Base-by-base conservation (phyloP, 1,140 invertebrate species). In the Heliothis virescens region DNA sequence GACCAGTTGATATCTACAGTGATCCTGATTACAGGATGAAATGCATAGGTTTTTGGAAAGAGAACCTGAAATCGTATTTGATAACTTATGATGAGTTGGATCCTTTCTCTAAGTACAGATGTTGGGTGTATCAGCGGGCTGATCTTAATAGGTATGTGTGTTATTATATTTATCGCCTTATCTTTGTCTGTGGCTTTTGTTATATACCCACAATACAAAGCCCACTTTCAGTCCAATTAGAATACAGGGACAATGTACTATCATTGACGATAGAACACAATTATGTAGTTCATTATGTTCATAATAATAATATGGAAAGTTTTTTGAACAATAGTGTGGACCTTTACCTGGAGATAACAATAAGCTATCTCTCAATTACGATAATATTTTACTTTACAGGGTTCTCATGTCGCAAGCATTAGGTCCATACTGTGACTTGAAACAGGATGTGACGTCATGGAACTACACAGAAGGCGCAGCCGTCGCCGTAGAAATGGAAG, bases 31-130 rank as follows among this genome's bases (percentile, higher is more conserved):
- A 99, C 87, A 97, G 97, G 90, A 97, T 99, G 97, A 98, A 99
- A 90, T 99, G 99, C 92, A 99, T 99, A 86, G 99, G 99, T 2
- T 99, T 97, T 92, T 99, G 98, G 98, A 99, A 99, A 93, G 99
- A 99, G 92, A 99, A 99, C 96, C 95, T 99, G 0, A 99, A 98
- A 92, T 99, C 99, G 0, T 99, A 99, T 95, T 93, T 99, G 2
- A 98, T 99, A 79, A 99, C 99, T 0, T 99, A 98, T 91, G 99
- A 99, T 92, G 98, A 99, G 89, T 95, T 99, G 82, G 99, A 99
- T 96, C 98, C 99, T 0, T 98, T 98, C 84, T 99, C 98, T 15
- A 98, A 97, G 93, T 99, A 99, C 92, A 96, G 98, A 85, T 99
- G 99, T 91, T 99, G 99, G 99, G 98, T 99, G 0, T 99, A 99